Evolutionary conservation across 2,113 vertebrate species (phyloP).

Genomic region (Nothocercus nigrocapillus): DNA sequence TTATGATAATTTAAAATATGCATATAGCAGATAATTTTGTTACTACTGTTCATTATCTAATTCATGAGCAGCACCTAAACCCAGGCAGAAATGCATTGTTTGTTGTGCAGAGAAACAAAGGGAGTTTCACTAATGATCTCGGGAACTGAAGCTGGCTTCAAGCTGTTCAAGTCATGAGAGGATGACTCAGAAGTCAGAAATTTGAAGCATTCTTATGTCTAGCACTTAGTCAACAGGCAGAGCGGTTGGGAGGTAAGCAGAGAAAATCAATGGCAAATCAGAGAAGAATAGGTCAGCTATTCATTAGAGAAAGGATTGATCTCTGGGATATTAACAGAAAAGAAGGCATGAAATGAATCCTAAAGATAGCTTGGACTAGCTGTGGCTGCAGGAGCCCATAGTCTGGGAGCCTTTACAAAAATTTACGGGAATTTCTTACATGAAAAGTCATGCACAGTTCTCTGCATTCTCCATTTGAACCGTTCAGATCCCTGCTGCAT

Average conservation of each 20-base stretch:
- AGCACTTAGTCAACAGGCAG: constrained; percentile 65
- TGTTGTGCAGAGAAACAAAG: constrained; percentile 48
- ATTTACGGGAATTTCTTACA: neutral
- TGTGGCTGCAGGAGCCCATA: neutral
- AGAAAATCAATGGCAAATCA: constrained; percentile 69
- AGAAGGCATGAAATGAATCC: constrained; percentile 58
- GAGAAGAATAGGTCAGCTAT: constrained; percentile 67
- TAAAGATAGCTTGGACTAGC: constrained; percentile 31
- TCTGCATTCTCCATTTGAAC: neutral
- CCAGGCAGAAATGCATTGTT: neutral
- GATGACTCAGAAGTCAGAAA: constrained; percentile 78
- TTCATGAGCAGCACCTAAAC: neutral
- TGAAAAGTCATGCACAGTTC: constrained; percentile 10
- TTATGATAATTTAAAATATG: neutral
- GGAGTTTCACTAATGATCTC: constrained; percentile 53
- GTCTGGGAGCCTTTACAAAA: neutral
- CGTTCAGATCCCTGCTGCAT: neutral
- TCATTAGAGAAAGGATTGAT: constrained; percentile 60
- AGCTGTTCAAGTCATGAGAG: constrained; percentile 67
- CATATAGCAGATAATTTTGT: constrained; percentile 1
- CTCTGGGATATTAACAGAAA: constrained; percentile 41
- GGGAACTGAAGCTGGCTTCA: constrained; percentile 52
- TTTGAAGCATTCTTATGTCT: constrained; percentile 67
- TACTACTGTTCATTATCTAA: neutral
- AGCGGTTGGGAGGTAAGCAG: neutral